Evolutionary conservation across 2,888 invertebrate genomes (phyloP), one percentile per base, ranked within the genome.

Genomic region (Cephus sareptanus): DNA sequence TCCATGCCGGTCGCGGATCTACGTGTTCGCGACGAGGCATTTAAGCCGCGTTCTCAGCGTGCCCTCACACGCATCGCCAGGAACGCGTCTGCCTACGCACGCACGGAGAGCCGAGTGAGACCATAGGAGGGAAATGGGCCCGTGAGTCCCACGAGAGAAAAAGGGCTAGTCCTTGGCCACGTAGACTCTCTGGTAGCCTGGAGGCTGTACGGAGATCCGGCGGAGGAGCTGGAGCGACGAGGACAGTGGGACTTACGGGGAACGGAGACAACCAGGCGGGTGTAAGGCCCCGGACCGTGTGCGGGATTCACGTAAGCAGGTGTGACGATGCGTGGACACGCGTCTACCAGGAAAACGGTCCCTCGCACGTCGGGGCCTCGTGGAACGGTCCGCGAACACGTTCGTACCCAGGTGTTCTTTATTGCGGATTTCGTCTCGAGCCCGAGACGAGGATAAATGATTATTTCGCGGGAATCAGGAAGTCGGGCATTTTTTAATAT

Each of bases 261-360:
- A 78, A 74, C 74, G 80, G 74, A 76, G 69, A 68, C 77, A 71
- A 34, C 9, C 71, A 23, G 13, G 71, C 30, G 75, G 79, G 76
- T 79, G 79, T 78, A 80, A 77, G 81, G 80, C 80, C 82, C 82
- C 81, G 82, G 37, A 79, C 80, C 85, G 81, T 83, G 83, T 81
- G 82, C 81, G 79, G 80, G 84, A 86, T 86, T 89, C 85, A 81
- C 88, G 86, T 90, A 91, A 91, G 91, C 90, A 91, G 89, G 91
- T 91, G 91, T 91, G 91, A 91, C 91, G 91, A 91, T 91, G 91
- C 91, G 86, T 81, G 88, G 89, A 91, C 91, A 91, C 91, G 91
- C 90, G 88, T 90, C 87, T 89, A 88, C 89, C 89, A 86, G 88
- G 90, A 89, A 90, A 87, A 85, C 71, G 71, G 33, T 33, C 81